Base-by-base conservation (phyloP, 2,797 vertebrate species). In the Echeneis naucrates region DNA sequence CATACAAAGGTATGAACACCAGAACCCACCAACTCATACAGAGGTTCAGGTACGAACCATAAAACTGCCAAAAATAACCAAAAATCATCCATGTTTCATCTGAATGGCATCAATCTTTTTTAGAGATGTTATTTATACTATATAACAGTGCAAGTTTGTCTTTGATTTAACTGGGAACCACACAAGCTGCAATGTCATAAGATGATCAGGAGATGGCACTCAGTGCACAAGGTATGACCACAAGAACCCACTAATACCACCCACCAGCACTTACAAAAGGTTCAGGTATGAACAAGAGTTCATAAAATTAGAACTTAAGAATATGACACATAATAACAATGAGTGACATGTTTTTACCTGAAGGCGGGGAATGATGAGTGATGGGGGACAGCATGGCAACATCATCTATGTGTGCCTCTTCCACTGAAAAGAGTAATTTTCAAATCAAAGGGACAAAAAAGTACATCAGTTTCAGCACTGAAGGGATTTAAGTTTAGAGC, bases 401-500 rank as follows among this genome's bases (percentile, higher is more conserved):
- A 45, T 11, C 35, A 48, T 16, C 17, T 5, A 37, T 69, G 64
- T 30, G 50, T 21, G 37, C 67, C 47, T 68, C 0, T 13, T 70
- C 27, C 16, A 27, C 52, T 45, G 26, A 64, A 80, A 65, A n/a
- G 51, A 71, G n/a, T 40, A 21, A 77, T 78, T 65, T 83, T 47
- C 47, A 72, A 74, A 21, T 80, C n/a, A 56, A 53, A 58, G 63
- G 17, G 50, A 74, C 55, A 67, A 53, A 35, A 78, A 73, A 69
- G 67, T 62, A 48, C 45, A 65, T 47, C 8, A 50, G 69, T 76
- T 63, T 48, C 54, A 47, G 40, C 53, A 79, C 78, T 70, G 77
- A 75, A 68, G 26, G 47, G 78, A 37, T 81, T 86, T 80, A 84
- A 83, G 71, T 71, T 45, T 50, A 86, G 67, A 70, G 75, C 48